phyloP scores from a whole-genome alignment of 1,140 invertebrate genomes.

The Temnothorax longispinosus region DNA sequence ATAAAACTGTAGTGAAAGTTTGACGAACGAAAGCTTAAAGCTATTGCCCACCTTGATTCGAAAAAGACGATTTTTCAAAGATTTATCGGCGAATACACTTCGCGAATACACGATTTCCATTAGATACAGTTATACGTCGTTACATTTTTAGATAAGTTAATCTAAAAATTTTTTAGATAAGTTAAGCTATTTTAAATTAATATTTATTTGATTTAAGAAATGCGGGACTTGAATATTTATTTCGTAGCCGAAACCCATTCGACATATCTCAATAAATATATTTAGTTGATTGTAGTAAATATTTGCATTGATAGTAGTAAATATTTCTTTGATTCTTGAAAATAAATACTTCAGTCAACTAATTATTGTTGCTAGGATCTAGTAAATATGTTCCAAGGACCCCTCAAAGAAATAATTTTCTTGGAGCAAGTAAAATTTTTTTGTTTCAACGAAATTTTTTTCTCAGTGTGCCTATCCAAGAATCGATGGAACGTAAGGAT shows the following conservation, averaged over 20 bases:
- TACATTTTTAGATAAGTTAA: no score
- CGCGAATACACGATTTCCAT: no score
- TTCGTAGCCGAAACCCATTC: no score
- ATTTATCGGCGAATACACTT: not conserved
- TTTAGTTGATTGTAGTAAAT: not conserved
- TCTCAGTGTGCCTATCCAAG: no score
- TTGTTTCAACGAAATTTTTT: not conserved
- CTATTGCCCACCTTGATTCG: not conserved
- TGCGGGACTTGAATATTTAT: no score
- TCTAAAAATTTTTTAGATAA: no score
- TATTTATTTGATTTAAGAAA: no score
- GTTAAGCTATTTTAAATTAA: no score
- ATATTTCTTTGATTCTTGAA: not conserved
- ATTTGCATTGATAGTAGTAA: not conserved
- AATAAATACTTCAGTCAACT: not conserved
- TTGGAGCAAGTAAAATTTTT: not conserved
- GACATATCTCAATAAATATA: no score
- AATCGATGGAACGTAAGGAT: no score
- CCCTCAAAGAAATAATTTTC: not conserved
- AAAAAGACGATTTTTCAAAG: constrained; percentile 5
- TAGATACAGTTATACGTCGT: no score
- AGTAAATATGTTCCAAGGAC: not conserved
- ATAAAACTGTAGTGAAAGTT: not conserved
- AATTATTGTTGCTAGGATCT: not conserved
- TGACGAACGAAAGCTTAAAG: not conserved